phyloP scores from a whole-genome alignment of 2,113 vertebrate species.

The Tylochromis polylepis region DNA sequence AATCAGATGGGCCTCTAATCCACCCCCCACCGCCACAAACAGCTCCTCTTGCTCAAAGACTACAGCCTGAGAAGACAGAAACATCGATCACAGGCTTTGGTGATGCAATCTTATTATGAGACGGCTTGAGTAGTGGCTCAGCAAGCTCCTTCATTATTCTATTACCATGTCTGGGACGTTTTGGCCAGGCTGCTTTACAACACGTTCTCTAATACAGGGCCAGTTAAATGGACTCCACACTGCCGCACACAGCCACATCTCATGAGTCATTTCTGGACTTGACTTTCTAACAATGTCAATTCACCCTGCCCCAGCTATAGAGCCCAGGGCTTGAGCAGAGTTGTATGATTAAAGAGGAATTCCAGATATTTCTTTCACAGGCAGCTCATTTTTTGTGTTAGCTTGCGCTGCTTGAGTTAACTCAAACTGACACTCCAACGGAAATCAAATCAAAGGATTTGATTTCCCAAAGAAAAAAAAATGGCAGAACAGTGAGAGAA shows the following conservation, averaged over 20 bases:
- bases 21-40: conserved; percentile 7
- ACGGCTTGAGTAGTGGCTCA: conserved; percentile 7
- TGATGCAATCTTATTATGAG: conserved; percentile 33
- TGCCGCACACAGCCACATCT: conserved; percentile 27
- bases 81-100: not conserved
- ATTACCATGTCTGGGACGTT: conserved; percentile 28
- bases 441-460: conserved; percentile 19
- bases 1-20: conserved; percentile 22
- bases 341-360: conserved; percentile 28
- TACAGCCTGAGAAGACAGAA: not conserved
- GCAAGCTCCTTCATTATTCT: conserved; percentile 32
- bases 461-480: not conserved
- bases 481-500: not conserved
- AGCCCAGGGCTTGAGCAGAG: conserved; percentile 2
- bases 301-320: conserved; percentile 13
- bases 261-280: conserved; percentile 48
- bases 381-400: conserved; percentile 7
- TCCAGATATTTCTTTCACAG: conserved; percentile 29
- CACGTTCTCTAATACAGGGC: not conserved
- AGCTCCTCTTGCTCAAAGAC: conserved; percentile 12
- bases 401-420: conserved; percentile 6
- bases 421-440: not conserved
- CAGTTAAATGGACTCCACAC: conserved; percentile 28
- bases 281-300: conserved; percentile 60
- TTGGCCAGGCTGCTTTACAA: conserved; percentile 26